phyloP scores from a whole-genome alignment of 2,113 vertebrate genomes.

The Sceloporus undulatus region DNA sequence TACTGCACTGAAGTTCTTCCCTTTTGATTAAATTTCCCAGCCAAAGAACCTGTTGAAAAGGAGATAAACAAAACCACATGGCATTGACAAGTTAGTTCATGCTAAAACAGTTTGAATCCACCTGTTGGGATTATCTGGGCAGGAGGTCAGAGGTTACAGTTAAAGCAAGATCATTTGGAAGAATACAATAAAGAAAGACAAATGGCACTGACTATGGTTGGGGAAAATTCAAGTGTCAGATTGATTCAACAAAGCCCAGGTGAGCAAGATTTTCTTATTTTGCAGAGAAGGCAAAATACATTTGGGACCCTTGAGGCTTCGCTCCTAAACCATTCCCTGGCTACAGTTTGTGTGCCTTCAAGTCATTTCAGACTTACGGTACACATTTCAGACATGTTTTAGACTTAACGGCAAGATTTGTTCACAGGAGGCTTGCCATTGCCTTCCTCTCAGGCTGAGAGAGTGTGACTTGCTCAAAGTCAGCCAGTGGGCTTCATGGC shows the following conservation, averaged over 20 bases:
- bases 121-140: neutral
- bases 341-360: neutral
- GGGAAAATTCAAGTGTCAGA: neutral
- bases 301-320: neutral
- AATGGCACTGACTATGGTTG: neutral
- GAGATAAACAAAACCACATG: conserved; percentile 29
- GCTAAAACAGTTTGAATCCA: neutral
- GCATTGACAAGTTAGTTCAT: neutral
- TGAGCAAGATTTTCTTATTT: neutral
- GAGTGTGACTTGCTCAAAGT: too few species aligned
- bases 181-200: neutral
- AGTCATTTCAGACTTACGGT: too few species aligned
- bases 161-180: neutral
- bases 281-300: neutral
- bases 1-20: neutral
- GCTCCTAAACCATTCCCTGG: neutral
- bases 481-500: too few species aligned
- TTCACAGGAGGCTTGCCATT: too few species aligned
- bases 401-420: too few species aligned
- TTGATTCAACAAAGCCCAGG: neutral
- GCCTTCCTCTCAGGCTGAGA: too few species aligned
- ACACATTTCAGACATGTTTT: too few species aligned
- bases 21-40: neutral
- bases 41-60: neutral
- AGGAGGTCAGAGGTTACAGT: neutral